A percentile compares a stretch with the other conserved stretches of the same genome.
Conservation (phyloP, 2,888 invertebrate species). For the Tortrix viridana region DNA sequence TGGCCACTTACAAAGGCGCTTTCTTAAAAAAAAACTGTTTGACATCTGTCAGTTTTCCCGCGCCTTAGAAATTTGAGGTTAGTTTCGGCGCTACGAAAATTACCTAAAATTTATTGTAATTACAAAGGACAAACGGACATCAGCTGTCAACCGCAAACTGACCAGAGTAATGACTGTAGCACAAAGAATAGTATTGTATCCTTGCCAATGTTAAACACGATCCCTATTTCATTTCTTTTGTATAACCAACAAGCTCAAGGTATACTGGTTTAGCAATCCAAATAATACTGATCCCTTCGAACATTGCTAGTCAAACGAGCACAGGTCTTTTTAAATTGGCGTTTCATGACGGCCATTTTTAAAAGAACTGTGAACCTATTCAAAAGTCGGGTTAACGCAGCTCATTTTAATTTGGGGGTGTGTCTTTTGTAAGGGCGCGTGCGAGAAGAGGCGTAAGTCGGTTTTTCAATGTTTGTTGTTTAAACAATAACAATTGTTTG, state of each 20-base stretch:
- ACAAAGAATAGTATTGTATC: conserved; percentile 41
- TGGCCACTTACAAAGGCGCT: conserved; percentile 41
- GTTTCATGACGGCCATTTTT: background rate
- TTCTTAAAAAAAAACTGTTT: conserved; percentile 48
- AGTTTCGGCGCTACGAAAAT: conserved; percentile 39
- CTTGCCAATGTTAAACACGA: conserved; percentile 17
- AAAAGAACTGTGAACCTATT: conserved; percentile 14
- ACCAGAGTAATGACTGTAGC: conserved; percentile 56
- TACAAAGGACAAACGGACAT: conserved; percentile 52
- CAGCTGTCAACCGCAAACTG: conserved; percentile 75
- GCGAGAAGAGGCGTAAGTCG: conserved; percentile 38
- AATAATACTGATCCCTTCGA: background rate
- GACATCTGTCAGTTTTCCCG: conserved; percentile 72
- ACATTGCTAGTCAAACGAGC: background rate
- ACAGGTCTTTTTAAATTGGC: conserved; percentile 8
- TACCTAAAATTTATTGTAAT: conserved; percentile 46
- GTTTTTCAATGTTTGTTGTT: conserved; percentile 30
- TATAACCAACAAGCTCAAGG: conserved; percentile 8
- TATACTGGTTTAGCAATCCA: conserved; percentile 1
- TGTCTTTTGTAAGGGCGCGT: conserved; percentile 43
- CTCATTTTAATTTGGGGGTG: background rate
- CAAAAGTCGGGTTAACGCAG: background rate
- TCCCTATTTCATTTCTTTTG: conserved; percentile 6
- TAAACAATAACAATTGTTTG: conserved; percentile 35
- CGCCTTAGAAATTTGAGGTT: conserved; percentile 40